Evolutionary conservation across 2,888 invertebrate species (phyloP), one percentile per base, ranked within the genome.

Genomic region (Blastobasis lacticolella): DNA sequence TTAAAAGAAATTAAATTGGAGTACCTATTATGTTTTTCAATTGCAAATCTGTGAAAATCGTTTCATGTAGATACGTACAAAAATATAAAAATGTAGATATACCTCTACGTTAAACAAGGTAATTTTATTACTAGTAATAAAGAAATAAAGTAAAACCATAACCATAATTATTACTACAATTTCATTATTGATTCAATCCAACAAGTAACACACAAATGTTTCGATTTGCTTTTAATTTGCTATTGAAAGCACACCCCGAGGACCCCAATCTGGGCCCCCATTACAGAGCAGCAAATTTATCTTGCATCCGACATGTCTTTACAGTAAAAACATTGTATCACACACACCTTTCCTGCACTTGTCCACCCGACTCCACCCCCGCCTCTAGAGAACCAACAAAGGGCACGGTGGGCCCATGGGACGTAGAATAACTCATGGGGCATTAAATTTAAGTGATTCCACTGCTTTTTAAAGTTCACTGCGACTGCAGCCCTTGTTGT

Each of bases 391-490:
- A 72, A 36, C 38, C 56, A 63, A 78, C 81, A 84, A 82, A 83
- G 80, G 78, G 76, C 72, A 62, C 52, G 58, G 55, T 47, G 41
- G 52, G 56, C 73, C 77, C 77, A 62, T 6, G 54, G 72, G 68
- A 62, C 56, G 52, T 52, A 53, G 74, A 72, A 78, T 78, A 79
- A 82, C 75, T 83, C 81, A 77, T 78, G 75, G 68, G 67, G 75
- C 78, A 82, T 84, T 85, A 79, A 78, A 79, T 80, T 82, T 81
- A 85, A 86, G 85, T 86, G 86, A 81, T 84, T 78, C 73, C 56
- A 63, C 68, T 71, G 62, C 66, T 77, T 80, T 82, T 80, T 73
- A 76, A 82, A 80, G 70, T 80, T 73, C 57, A 38, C 48, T 56
- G 51, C 56, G 61, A 23, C 23, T 23, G 23, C 58, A 62, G 51